Conservation (phyloP, 2,113 vertebrate genomes). For the Blennius ocellaris region DNA sequence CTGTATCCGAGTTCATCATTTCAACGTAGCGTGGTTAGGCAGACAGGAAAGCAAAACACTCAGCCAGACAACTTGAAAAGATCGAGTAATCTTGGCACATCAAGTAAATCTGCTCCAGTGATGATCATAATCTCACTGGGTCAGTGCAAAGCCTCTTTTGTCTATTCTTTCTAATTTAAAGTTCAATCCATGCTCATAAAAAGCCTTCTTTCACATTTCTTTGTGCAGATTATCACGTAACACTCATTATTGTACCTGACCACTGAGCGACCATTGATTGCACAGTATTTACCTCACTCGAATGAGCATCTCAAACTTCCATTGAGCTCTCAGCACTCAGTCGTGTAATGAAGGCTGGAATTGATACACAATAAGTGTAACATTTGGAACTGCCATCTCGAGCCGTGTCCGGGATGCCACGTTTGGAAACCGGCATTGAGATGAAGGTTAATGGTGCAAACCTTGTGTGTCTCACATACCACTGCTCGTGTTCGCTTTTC, state of each 20-base stretch:
- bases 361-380: constrained; percentile 64
- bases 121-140: neutral
- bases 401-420: constrained; percentile 15
- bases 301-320: constrained; percentile 47
- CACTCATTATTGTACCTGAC: constrained; percentile 33
- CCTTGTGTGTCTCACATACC: constrained; percentile 46
- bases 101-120: neutral
- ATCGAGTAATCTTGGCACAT: constrained; percentile 8
- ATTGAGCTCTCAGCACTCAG: constrained; percentile 46
- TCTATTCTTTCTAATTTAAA: no score
- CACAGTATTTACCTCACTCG: constrained; percentile 56
- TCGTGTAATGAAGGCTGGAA: constrained; percentile 73
- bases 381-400: constrained; percentile 54
- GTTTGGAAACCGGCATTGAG: constrained; percentile 41
- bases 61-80: constrained; percentile 5
- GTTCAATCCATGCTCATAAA: neutral
- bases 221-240: constrained; percentile 33
- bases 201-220: constrained; percentile 30
- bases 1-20: constrained; percentile 28
- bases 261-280: constrained; percentile 28
- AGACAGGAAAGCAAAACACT: neutral
- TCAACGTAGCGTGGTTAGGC: constrained; percentile 29
- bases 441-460: constrained; percentile 70
- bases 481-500: constrained; percentile 41
- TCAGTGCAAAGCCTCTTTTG: neutral